Percentiles rank a stretch among this genome's conserved stretches.
Conservation (phyloP, 1,140 invertebrate genomes). For the Drosophila sechellia region DNA sequence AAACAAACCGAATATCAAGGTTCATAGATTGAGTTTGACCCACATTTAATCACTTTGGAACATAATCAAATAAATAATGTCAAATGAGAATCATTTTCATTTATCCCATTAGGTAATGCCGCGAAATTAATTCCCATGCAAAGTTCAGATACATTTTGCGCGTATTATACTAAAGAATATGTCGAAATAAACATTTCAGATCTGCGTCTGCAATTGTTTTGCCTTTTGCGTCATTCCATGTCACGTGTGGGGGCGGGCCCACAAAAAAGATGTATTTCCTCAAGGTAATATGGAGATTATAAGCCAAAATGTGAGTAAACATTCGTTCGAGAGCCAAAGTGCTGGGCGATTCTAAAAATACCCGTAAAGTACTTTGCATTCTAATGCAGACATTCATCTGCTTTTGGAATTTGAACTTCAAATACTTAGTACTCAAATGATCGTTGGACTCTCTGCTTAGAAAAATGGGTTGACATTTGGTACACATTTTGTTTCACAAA, state of each 20-base stretch:
- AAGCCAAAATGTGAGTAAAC: constrained; percentile 50
- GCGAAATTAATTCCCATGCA: constrained; percentile 18
- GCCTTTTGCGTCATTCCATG: constrained; percentile 54
- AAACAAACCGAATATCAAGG: constrained; percentile 36
- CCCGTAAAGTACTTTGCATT: constrained; percentile 1
- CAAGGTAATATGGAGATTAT: constrained; percentile 57
- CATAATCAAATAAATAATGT: constrained; percentile 16
- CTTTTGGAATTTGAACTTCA: constrained; percentile 26
- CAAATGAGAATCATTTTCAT: constrained; percentile 13
- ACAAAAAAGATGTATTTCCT: constrained; percentile 18
- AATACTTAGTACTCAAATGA: constrained; percentile 7
- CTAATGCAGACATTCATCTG: constrained; percentile 7
- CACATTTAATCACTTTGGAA: constrained; percentile 45
- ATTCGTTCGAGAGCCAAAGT: constrained; percentile 17
- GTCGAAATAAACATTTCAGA: constrained; percentile 31
- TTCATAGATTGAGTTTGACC: constrained; percentile 50
- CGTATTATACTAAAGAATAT: constrained; percentile 15
- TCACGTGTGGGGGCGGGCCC: constrained; percentile 47
- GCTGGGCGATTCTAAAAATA: constrained; percentile 52
- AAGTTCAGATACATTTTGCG: constrained; percentile 36
- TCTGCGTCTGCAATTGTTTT: constrained; percentile 46
- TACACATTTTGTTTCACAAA: too few species aligned
- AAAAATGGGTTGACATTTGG: background rate
- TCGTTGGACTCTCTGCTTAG: constrained; percentile 1
- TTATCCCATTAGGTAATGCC: constrained; percentile 29